A percentile compares a stretch with the other conserved stretches of the same genome.
These are phyloP conservation scores for Gymnocypris eckloni DNA, from an alignment of 2,797 vertebrate species.

Conservation along the genomic window DNA sequence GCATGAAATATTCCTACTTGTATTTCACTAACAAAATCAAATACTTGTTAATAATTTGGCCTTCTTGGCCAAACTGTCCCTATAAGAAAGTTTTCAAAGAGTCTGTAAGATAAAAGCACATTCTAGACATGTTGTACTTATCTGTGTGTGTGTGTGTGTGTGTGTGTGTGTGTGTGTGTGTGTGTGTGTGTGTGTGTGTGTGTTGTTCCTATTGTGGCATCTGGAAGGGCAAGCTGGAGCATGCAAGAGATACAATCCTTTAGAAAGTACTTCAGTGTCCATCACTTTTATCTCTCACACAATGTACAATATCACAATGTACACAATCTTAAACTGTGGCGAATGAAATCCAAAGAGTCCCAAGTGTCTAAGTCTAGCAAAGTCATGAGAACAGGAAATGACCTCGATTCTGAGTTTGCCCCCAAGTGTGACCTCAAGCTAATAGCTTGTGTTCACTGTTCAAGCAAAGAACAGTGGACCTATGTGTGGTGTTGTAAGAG, in stretches of 20 bases:
- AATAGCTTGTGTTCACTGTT: constrained; percentile 47
- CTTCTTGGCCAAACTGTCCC: background rate
- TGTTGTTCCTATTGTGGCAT: constrained; percentile 14
- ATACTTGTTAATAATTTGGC: background rate
- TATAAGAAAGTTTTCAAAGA: background rate
- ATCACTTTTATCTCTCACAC: constrained; percentile 19
- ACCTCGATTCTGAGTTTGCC: constrained; percentile 41
- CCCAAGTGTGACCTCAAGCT: constrained; percentile 52
- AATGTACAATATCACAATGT: background rate
- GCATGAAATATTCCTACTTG: background rate
- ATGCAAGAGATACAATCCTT: constrained; percentile 21
- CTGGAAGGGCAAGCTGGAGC: constrained; percentile 31
- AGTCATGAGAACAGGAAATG: constrained; percentile 64
- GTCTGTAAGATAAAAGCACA: background rate
- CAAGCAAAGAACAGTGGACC: constrained; percentile 46
- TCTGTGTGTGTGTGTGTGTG: background rate
- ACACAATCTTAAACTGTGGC: constrained; percentile 36
- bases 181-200: constrained; percentile 1
- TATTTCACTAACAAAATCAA: background rate
- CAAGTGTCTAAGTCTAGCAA: constrained; percentile 53
- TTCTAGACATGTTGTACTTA: constrained; percentile 5
- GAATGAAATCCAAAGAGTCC: constrained; percentile 24
- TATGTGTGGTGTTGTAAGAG: constrained; percentile 39
- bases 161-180: background rate
- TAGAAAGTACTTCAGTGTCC: constrained; percentile 25